These are phyloP conservation scores for Corella eumyota DNA, from an alignment of 23 tunicate genomes.

Conservation along the genomic window DNA sequence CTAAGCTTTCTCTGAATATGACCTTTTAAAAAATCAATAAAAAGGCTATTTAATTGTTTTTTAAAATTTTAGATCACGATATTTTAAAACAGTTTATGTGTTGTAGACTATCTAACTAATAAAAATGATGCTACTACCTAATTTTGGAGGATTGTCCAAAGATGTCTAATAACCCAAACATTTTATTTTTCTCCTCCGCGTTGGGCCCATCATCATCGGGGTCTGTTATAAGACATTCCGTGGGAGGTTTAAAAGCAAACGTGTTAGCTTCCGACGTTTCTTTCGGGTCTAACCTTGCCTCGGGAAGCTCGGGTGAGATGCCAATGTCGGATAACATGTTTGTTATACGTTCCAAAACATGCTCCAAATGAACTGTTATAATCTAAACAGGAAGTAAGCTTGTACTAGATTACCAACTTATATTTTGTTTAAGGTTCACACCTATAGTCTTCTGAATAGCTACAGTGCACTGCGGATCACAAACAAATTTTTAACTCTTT, in stretches of 20 bases:
- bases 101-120: no score
- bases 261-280: background rate
- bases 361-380: constrained; percentile 8
- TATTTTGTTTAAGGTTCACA: no score
- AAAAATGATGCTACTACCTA: no score
- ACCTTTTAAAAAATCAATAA: no score
- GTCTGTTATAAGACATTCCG: background rate
- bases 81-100: no score
- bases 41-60: no score
- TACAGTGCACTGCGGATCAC: no score
- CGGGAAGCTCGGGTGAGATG: constrained; percentile 31
- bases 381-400: background rate
- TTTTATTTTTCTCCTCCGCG: constrained; percentile 1
- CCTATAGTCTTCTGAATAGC: no score
- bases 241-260: constrained; percentile 10
- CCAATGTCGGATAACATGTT: constrained; percentile 30
- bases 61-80: no score
- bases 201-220: background rate
- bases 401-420: no score
- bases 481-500: no score
- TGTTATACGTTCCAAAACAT: constrained; percentile 21
- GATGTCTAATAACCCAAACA: background rate
- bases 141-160: constrained; percentile 1
- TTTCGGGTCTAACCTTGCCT: background rate
- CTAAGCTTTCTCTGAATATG: no score